These are phyloP conservation scores for Edolisoma coerulescens DNA, from an alignment of 2,113 vertebrate genomes.

Conservation along the genomic window DNA sequence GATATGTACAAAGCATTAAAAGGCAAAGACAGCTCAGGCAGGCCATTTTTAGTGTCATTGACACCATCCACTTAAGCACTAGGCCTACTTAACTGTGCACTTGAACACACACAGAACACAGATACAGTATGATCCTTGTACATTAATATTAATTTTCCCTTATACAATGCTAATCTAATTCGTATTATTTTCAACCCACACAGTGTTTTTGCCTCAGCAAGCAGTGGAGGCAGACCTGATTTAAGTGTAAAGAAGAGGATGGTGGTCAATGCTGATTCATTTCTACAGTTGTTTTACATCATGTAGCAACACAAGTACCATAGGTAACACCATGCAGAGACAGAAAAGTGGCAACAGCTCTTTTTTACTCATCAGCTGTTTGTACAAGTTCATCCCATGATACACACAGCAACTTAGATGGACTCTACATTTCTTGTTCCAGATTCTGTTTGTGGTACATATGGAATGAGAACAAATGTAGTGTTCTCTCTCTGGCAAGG, in stretches of 20 bases:
- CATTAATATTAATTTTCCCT: background rate
- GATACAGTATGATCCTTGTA: background rate
- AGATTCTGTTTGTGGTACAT: background rate
- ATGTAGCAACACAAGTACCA: background rate
- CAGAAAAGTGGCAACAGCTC: background rate
- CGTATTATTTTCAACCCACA: background rate
- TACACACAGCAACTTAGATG: background rate
- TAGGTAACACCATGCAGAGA: rapidly evolving
- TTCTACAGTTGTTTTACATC: background rate
- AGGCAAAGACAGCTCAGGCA: background rate
- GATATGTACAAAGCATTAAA: background rate
- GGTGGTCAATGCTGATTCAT: background rate
- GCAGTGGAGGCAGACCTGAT: background rate
- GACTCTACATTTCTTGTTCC: background rate
- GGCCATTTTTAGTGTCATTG: background rate
- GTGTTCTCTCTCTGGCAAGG: background rate
- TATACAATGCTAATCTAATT: background rate
- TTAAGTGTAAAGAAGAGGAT: background rate
- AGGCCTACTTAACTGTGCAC: background rate
- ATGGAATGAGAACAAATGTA: background rate
- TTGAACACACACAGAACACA: background rate
- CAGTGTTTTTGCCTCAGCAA: background rate
- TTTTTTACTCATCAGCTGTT: background rate
- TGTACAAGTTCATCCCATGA: background rate
- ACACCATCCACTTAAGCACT: background rate